These are phyloP conservation scores for Crotalus tigris DNA, from an alignment of 2,113 vertebrate genomes.

Conservation along the genomic window DNA sequence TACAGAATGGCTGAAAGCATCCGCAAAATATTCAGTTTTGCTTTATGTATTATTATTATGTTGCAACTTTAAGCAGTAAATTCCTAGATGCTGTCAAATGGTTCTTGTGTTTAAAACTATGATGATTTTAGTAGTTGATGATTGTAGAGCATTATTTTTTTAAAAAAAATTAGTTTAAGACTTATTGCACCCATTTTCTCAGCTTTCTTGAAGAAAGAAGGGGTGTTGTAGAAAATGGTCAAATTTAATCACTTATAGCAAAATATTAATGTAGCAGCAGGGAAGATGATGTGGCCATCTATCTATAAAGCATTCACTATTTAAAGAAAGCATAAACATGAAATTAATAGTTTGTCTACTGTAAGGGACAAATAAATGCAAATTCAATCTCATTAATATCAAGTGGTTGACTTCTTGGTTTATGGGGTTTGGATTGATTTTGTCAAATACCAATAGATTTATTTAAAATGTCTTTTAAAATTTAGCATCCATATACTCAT, in stretches of 20 bases:
- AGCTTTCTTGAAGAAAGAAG: slow-evolving; percentile 81
- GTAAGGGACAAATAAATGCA: slow-evolving; percentile 84
- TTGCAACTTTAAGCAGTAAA: slow-evolving; percentile 59
- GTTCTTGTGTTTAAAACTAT: slow-evolving; percentile 68
- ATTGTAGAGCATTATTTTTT: slow-evolving; percentile 68
- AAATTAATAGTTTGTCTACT: slow-evolving; percentile 83
- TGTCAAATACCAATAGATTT: slow-evolving; percentile 84
- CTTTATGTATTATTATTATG: slow-evolving; percentile 53
- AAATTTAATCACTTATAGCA: slow-evolving; percentile 81
- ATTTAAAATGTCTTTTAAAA: slow-evolving; percentile 81
- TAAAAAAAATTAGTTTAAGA: slow-evolving; percentile 70
- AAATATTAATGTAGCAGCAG: slow-evolving; percentile 84
- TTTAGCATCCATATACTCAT: slow-evolving; percentile 79
- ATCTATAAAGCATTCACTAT: slow-evolving; percentile 79
- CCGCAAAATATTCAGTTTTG: background rate
- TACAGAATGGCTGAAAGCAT: slow-evolving; percentile 11
- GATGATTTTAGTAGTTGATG: slow-evolving; percentile 73
- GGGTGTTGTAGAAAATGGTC: slow-evolving; percentile 78
- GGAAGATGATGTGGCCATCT: slow-evolving; percentile 80
- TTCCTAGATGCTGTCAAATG: slow-evolving; percentile 63
- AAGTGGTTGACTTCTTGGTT: slow-evolving; percentile 83
- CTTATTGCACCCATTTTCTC: slow-evolving; percentile 77
- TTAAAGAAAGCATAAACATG: slow-evolving; percentile 80
- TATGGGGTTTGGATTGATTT: slow-evolving; percentile 83
- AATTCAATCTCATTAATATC: slow-evolving; percentile 82